Evolutionary conservation across 2,888 invertebrate species (phyloP), one percentile per base, ranked within the genome.

Genomic region (Melipona beecheii): DNA sequence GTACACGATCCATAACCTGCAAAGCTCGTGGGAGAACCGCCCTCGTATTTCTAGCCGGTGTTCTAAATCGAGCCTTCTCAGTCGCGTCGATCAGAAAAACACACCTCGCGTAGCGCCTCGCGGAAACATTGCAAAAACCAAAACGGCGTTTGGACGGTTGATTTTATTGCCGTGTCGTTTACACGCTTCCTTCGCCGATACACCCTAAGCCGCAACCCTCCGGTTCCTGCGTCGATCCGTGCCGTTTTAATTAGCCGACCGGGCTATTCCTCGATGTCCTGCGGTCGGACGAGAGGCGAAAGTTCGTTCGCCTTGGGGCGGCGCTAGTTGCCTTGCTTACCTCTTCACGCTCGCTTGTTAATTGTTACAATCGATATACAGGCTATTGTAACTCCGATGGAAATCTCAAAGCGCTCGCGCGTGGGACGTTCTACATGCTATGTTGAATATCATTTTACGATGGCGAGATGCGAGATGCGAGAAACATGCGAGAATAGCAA

Each of bases 1-100:
- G 85, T 84, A 88, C 85, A 75, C 89, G 86, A 88, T 90, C 86
- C 81, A 90, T 90, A 87, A 90, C 84, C 82, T 74, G 78, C 75
- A 9, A 76, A 73, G 80, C 78, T 71, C 78, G 65, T 24, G 74
- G 60, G 87, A 73, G 82, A 60, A 49, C 60, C 72, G 62, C 56
- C 52, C 71, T 69, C 81, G 85, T 89, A 90, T 90, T 90, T 89
- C 86, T 75, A 74, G 73, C 72, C 66, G 69, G 77, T 78, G 81
- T 74, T 86, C 81, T 83, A 83, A 88, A 90, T 89, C 88, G 87
- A 90, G 86, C 85, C 71, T 50, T 78, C 11, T 0, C 27, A 9
- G 85, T 77, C 85, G 83, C 83, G 75, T 70, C 81, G 75, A 49
- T 54, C 73, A 73, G 84, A 85, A 60, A 74, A 84, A 72, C 68